Percentiles rank a stretch among this genome's conserved stretches.
These are phyloP conservation scores for Ceratina australensis DNA, from an alignment of 1,140 invertebrate genomes.

Conservation along the genomic window DNA sequence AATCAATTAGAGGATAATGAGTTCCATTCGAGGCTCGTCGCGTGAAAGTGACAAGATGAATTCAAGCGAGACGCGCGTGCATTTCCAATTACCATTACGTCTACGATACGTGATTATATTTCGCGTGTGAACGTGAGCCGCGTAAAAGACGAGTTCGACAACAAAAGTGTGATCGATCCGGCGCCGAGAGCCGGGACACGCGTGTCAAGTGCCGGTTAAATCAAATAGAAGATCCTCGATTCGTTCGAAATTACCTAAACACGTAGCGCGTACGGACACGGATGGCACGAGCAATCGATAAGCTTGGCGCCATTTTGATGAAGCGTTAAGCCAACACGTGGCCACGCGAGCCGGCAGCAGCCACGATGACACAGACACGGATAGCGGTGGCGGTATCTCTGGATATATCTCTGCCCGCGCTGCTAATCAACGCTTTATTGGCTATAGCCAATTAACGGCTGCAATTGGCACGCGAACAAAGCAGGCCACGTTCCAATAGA, in stretches of 20 bases:
- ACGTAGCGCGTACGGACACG: slow-evolving; percentile 21
- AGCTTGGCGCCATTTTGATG: slow-evolving; percentile 56
- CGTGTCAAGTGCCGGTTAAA: slow-evolving; percentile 29
- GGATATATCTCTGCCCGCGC: slow-evolving; percentile 58
- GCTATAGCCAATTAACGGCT: slow-evolving; percentile 75
- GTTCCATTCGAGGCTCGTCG: too few relatives aligned
- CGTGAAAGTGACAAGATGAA: too few relatives aligned
- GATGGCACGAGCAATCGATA: slow-evolving; percentile 32
- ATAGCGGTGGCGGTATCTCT: slow-evolving; percentile 49
- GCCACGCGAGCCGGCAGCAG: slow-evolving; percentile 39
- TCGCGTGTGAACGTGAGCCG: too few relatives aligned
- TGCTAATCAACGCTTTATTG: slow-evolving; percentile 76
- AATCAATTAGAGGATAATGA: too few relatives aligned
- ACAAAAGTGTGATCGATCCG: not conserved
- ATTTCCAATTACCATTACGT: too few relatives aligned
- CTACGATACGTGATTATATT: not conserved
- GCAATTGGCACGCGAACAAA: slow-evolving; percentile 73
- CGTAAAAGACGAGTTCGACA: not conserved
- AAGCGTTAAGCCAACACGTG: slow-evolving; percentile 51
- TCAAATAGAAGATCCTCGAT: slow-evolving; percentile 20
- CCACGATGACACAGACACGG: slow-evolving; percentile 34
- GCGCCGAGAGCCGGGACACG: not conserved
- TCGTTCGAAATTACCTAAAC: slow-evolving; percentile 34
- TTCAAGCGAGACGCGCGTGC: too few relatives aligned
- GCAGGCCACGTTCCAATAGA: slow-evolving; percentile 63